Conservation (phyloP, 2,113 vertebrate species). For the Laticauda colubrina region DNA sequence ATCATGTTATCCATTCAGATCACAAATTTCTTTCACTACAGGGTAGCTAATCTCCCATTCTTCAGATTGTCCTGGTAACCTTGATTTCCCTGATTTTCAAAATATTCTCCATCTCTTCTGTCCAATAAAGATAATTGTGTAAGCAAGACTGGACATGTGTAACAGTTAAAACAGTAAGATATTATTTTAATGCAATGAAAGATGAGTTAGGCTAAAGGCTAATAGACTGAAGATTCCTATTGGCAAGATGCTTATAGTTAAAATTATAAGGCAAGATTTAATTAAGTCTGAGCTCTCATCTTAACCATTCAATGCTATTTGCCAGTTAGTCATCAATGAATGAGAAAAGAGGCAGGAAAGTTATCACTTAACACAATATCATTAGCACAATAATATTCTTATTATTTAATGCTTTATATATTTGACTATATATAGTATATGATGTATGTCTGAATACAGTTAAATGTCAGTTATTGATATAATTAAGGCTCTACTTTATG, state of each 20-base stretch:
- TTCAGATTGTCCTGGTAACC: background rate
- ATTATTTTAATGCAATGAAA: background rate
- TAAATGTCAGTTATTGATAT: background rate
- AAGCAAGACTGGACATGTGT: background rate
- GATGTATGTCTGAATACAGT: background rate
- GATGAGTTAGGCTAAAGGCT: background rate
- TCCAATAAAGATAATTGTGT: background rate
- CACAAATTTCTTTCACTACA: background rate
- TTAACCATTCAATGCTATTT: background rate
- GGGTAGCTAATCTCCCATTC: too few species aligned
- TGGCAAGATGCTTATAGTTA: background rate
- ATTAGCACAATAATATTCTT: background rate
- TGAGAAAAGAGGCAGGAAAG: background rate
- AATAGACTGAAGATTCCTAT: background rate
- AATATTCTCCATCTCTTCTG: background rate
- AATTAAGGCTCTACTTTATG: too few species aligned
- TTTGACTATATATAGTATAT: background rate
- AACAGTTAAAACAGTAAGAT: background rate
- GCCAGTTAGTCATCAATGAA: background rate
- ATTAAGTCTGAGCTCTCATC: background rate
- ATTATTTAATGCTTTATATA: background rate
- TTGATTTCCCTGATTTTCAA: background rate
- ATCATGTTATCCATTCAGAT: background rate
- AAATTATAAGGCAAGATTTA: background rate
- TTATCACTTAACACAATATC: background rate